Evolutionary conservation across 2,888 invertebrate species (phyloP).

Genomic region (Boloria selene): DNA sequence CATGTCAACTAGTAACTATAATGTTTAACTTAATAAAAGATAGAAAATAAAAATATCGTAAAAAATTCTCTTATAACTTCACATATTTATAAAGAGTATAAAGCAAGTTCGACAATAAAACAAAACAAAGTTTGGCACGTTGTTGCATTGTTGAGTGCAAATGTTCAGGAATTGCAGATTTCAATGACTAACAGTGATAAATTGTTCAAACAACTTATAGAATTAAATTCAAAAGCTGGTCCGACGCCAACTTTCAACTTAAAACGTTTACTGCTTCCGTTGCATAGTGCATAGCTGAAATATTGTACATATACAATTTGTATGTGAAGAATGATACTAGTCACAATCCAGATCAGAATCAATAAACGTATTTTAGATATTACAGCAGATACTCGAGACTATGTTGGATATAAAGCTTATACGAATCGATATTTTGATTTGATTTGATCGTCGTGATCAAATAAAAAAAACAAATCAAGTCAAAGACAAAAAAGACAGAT

Average conservation of each 20-base stretch:
- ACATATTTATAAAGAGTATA: background rate
- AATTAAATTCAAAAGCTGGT: constrained; percentile 30
- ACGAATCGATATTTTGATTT: too few relatives aligned
- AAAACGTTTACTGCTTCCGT: constrained; percentile 9
- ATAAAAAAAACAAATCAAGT: too few relatives aligned
- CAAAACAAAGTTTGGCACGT: constrained; percentile 1
- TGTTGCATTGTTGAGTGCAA: constrained; percentile 12
- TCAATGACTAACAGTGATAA: constrained; percentile 25
- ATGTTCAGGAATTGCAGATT: constrained; percentile 19
- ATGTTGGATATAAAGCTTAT: too few relatives aligned
- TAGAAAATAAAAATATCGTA: too few relatives aligned
- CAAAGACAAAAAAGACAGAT: too few relatives aligned
- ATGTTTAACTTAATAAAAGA: too few relatives aligned
- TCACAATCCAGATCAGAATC: background rate
- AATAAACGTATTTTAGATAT: background rate
- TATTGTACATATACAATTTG: background rate
- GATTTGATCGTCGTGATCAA: too few relatives aligned
- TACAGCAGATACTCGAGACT: too few relatives aligned
- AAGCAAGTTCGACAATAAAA: background rate
- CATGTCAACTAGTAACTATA: too few relatives aligned
- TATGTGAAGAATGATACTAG: background rate
- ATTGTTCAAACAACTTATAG: constrained; percentile 24
- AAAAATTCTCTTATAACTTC: background rate
- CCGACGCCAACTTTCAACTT: constrained; percentile 27
- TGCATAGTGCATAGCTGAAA: constrained; percentile 11